These are phyloP conservation scores for Callimorpha dominula DNA, from an alignment of 2,888 invertebrate species.

Conservation along the genomic window DNA sequence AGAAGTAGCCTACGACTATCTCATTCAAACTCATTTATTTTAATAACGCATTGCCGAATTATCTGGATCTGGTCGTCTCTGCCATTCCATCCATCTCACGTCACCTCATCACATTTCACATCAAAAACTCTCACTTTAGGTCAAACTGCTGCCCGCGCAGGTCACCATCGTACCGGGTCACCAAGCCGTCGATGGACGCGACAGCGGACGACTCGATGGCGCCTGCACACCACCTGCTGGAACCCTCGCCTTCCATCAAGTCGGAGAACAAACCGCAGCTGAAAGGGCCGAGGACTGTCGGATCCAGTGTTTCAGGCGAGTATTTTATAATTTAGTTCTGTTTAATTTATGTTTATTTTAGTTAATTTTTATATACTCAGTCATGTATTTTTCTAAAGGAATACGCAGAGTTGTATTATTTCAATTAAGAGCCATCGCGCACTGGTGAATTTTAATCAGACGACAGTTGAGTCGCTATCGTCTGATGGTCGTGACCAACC, in stretches of 20 bases:
- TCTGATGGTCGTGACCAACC: no score
- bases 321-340: not conserved
- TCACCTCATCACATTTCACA: slow-evolving; percentile 34
- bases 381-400: no score
- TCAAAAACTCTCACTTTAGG: slow-evolving; percentile 59
- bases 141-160: slow-evolving; percentile 83
- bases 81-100: slow-evolving; percentile 20
- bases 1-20: not conserved
- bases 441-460: no score
- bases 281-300: slow-evolving; percentile 86
- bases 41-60: not conserved
- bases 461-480: no score
- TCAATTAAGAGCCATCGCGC: no score
- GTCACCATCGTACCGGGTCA: slow-evolving; percentile 88
- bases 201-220: slow-evolving; percentile 65
- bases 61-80: not conserved
- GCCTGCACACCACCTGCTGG: slow-evolving; percentile 66
- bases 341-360: not conserved
- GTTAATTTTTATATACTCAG: not conserved
- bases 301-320: slow-evolving; percentile 88
- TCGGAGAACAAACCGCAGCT: slow-evolving; percentile 73
- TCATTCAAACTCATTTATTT: not conserved
- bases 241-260: slow-evolving; percentile 68
- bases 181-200: slow-evolving; percentile 82
- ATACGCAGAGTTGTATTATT: no score